Percentiles rank a stretch among this genome's conserved stretches.
phyloP scores from a whole-genome alignment of 2,113 vertebrate species.

The rat (Rattus norvegicus) region GRCr8 NC_086031.1:105647001-105647500 shows the following conservation, averaged over 20 bases:
- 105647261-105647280: neutral
- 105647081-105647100: conserved; percentile 68
- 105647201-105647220: conserved; percentile 27
- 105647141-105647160: conserved; percentile 46
- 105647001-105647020: conserved; percentile 46
- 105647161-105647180: conserved; percentile 50
- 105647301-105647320: neutral
- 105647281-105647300: neutral
- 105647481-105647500: conserved; percentile 40
- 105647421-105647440: too few species aligned
- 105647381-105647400: conserved; percentile 37
- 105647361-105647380: conserved; percentile 4
- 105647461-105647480: conserved; percentile 18
- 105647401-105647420: too few species aligned
- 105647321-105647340: conserved; percentile 48
- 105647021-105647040: conserved; percentile 48
- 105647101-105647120: conserved; percentile 14
- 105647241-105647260: conserved; percentile 28
- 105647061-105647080: conserved; percentile 52
- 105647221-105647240: neutral
- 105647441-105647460: neutral
- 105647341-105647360: neutral
- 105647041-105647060: conserved; percentile 54
- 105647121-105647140: conserved; percentile 63
- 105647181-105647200: conserved; percentile 28